phyloP scores from a whole-genome alignment of 2,797 vertebrate species.

The Triplophysa bombifrons region DNA sequence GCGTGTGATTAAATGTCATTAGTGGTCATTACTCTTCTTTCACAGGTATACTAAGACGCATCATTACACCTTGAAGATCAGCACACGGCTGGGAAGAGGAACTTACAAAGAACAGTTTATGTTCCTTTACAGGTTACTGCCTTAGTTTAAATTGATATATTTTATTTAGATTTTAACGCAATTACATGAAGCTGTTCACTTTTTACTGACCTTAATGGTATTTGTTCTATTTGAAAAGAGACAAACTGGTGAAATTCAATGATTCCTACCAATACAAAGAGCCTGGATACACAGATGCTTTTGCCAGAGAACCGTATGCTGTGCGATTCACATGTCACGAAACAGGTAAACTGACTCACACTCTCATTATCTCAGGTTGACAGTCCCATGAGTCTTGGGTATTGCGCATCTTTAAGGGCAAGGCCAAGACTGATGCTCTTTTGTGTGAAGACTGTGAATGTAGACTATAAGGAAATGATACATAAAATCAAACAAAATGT shows the following conservation, averaged over 20 bases:
- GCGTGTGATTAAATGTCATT: not conserved
- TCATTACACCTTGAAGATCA: conserved; percentile 72
- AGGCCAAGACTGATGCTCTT: not conserved
- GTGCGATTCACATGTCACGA: conserved; percentile 72
- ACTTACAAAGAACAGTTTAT: conserved; percentile 82
- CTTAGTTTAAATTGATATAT: not conserved
- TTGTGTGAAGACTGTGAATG: not conserved
- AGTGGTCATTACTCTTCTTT: not conserved
- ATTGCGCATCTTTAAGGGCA: not conserved
- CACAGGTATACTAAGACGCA: conserved; percentile 55
- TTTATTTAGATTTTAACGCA: not conserved
- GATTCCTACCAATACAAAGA: conserved; percentile 74
- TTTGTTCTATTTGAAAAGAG: conserved; percentile 57
- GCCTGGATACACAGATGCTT: conserved; percentile 69
- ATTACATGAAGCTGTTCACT: too few species aligned
- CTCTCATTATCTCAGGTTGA: not conserved
- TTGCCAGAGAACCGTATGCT: conserved; percentile 78
- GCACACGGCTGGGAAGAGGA: conserved; percentile 70
- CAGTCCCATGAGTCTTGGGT: not conserved
- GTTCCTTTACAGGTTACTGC: conserved; percentile 78
- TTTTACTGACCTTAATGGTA: not conserved
- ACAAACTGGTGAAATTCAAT: conserved; percentile 70
- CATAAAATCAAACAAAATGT: too few species aligned
- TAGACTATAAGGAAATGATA: not conserved
- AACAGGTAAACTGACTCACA: conserved; percentile 64